A percentile compares a stretch with the other conserved stretches of the same genome.
Conservation (phyloP, 2,888 invertebrate genomes). For the Onchidella celtica region DNA sequence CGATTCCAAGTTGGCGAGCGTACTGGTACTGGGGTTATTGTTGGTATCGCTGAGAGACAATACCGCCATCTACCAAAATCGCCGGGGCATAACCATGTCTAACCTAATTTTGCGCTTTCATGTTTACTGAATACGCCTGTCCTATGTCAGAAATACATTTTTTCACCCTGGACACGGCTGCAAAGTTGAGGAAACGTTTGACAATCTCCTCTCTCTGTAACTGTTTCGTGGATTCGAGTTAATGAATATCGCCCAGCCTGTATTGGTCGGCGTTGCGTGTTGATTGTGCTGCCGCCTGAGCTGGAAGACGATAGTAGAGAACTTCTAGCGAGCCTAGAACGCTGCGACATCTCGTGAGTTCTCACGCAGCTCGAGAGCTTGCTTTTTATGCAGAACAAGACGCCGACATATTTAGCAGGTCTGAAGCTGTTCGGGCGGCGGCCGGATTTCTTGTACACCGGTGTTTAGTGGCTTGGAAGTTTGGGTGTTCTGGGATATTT, state of each 20-base stretch:
- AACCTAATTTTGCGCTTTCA: background rate
- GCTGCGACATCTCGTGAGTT: conserved; percentile 55
- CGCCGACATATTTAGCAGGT: conserved; percentile 53
- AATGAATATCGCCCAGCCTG: background rate
- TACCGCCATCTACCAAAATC: background rate
- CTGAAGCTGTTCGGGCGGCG: conserved; percentile 27
- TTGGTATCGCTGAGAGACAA: conserved; percentile 1
- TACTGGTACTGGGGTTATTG: background rate
- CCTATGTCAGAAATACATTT: too few species aligned
- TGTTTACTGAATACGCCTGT: too few species aligned
- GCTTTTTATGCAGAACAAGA: conserved; percentile 56
- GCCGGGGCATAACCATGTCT: background rate
- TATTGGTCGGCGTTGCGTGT: conserved; percentile 37
- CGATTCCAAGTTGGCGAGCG: conserved; percentile 8
- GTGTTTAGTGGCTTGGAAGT: background rate
- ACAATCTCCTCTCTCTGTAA: background rate
- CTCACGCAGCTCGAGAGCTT: conserved; percentile 51
- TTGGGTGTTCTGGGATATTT: conserved; percentile 1
- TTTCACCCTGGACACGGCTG: too few species aligned
- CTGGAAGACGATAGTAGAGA: conserved; percentile 31
- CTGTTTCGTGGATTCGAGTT: conserved; percentile 13
- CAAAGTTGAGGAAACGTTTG: too few species aligned
- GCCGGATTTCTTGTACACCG: conserved; percentile 1
- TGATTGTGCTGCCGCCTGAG: conserved; percentile 36
- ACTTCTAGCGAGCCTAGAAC: conserved; percentile 43